Evolutionary conservation across 1,140 invertebrate genomes (phyloP).

Genomic region (Conus ventricosus): DNA sequence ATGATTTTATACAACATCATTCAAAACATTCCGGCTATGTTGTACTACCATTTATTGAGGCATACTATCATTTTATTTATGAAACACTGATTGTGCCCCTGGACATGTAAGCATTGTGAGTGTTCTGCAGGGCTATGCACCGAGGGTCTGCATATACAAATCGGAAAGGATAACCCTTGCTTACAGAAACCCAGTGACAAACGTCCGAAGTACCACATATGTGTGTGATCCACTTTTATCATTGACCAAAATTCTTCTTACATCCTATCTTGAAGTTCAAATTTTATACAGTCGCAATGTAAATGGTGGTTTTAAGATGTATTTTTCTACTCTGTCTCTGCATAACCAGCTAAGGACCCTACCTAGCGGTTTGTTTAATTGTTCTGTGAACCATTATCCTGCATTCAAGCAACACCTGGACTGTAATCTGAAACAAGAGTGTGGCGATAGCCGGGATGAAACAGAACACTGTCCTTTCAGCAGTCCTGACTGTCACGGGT

Average conservation of each 20-base stretch:
- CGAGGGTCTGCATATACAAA: not conserved
- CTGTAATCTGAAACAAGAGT: constrained; percentile 22
- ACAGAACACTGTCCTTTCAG: constrained; percentile 22
- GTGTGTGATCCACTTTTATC: not conserved
- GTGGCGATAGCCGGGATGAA: constrained; percentile 2
- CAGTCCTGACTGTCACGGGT: not conserved
- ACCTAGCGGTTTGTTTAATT: not conserved
- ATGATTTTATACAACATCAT: not conserved
- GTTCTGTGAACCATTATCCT: not conserved
- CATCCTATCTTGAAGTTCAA: not conserved
- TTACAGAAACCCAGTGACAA: not conserved
- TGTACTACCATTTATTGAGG: not conserved
- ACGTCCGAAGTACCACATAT: not conserved
- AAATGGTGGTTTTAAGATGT: too few relatives aligned
- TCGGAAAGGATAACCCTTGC: not conserved
- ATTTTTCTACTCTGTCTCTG: too few relatives aligned
- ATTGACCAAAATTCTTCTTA: not conserved
- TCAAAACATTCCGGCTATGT: not conserved
- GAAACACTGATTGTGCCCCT: not conserved
- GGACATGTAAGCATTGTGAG: not conserved
- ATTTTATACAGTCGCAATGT: too few relatives aligned
- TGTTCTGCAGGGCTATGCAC: not conserved
- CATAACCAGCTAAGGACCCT: not conserved
- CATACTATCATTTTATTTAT: not conserved
- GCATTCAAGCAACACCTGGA: not conserved